Conservation (phyloP, 2,113 vertebrate species). For the Etia nguti region DNA sequence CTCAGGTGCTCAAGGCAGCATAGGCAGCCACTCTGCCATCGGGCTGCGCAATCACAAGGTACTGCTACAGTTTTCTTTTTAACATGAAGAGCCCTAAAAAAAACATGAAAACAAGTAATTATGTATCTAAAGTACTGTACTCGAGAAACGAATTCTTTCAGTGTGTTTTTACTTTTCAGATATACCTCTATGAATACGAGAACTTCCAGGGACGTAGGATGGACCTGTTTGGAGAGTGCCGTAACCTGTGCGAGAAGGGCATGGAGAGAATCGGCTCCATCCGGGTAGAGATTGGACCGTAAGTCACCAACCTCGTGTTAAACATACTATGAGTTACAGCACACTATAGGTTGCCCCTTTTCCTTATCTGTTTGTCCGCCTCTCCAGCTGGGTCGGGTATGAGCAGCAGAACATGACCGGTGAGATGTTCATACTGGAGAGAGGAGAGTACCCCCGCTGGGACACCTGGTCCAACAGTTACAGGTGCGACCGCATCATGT, state of each 20-base stretch:
- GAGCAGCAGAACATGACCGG: slow-evolving; percentile 78
- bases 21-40: slow-evolving; percentile 72
- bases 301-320: slow-evolving; percentile 26
- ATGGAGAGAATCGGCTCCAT: slow-evolving; percentile 75
- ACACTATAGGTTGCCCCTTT: neutral
- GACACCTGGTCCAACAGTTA: slow-evolving; percentile 83
- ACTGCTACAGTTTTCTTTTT: neutral
- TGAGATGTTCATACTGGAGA: slow-evolving; percentile 83
- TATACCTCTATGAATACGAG: slow-evolving; percentile 77
- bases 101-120: neutral
- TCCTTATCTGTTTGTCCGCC: neutral
- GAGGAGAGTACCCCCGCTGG: slow-evolving; percentile 82
- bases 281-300: slow-evolving; percentile 78
- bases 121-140: neutral
- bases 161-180: slow-evolving; percentile 44
- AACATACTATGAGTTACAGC: neutral
- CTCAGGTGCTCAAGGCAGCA: slow-evolving; percentile 76
- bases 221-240: slow-evolving; percentile 71
- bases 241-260: slow-evolving; percentile 73
- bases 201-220: slow-evolving; percentile 79
- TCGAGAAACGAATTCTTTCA: neutral
- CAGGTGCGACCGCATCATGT: slow-evolving; percentile 77
- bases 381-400: slow-evolving; percentile 76
- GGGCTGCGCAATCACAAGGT: slow-evolving; percentile 71
- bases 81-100: neutral